These are phyloP conservation scores for Fabriciana adippe DNA, from an alignment of 2,888 invertebrate genomes.

Conservation along the genomic window DNA sequence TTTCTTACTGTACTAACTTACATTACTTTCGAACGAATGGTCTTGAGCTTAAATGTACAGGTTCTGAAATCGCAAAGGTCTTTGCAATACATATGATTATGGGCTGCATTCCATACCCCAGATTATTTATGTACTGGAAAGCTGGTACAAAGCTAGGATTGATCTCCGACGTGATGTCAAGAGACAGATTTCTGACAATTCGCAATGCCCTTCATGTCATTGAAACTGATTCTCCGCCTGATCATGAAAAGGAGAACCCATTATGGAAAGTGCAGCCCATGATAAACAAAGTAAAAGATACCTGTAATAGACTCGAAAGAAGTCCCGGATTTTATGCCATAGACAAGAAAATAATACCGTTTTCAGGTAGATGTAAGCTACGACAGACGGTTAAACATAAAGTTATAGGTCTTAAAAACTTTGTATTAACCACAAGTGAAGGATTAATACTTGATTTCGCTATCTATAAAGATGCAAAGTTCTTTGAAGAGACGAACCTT, in stretches of 20 bases:
- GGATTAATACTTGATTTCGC: constrained; percentile 43
- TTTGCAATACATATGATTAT: constrained; percentile 36
- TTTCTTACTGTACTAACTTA: constrained; percentile 32
- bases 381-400: constrained; percentile 38
- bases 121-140: neutral
- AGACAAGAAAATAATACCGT: too few relatives aligned
- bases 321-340: constrained; percentile 27
- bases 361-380: constrained; percentile 2
- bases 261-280: too few relatives aligned
- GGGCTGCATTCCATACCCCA: constrained; percentile 40
- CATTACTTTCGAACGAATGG: constrained; percentile 36
- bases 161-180: too few relatives aligned
- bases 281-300: constrained; percentile 6
- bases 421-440: constrained; percentile 28
- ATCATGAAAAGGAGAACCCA: too few relatives aligned
- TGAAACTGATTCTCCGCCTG: too few relatives aligned
- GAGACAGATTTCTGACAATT: too few relatives aligned
- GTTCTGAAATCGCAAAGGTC: constrained; percentile 31
- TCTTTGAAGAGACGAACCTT: constrained; percentile 28
- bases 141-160: too few relatives aligned
- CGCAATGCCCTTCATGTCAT: too few relatives aligned
- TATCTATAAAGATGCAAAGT: constrained; percentile 38
- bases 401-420: constrained; percentile 38
- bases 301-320: constrained; percentile 38
- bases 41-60: constrained; percentile 30